phyloP scores from a whole-genome alignment of 2,113 vertebrate species.

The Piprites chloris region DNA sequence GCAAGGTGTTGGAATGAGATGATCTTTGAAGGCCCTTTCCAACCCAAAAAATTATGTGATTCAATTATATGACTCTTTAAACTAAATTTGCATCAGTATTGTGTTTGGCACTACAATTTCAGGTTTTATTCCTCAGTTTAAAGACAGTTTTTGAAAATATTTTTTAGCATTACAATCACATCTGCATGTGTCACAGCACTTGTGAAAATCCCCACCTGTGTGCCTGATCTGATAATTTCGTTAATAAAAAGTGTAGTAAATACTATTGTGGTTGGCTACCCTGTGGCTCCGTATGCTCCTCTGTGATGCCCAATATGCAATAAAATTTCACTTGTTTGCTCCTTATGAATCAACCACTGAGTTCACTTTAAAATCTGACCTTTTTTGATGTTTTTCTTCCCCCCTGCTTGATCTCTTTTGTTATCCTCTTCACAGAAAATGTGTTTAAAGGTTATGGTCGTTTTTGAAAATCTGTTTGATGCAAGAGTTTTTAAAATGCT shows the following conservation, averaged over 20 bases:
- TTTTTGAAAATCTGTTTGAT: background rate
- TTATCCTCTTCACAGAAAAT: background rate
- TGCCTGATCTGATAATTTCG: background rate
- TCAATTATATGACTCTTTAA: background rate
- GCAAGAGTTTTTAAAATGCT: background rate
- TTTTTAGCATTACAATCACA: background rate
- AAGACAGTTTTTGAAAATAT: background rate
- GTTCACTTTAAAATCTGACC: background rate
- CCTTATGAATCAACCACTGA: background rate
- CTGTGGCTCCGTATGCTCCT: background rate
- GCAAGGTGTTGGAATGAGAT: background rate
- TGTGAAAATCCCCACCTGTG: background rate
- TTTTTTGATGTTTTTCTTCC: background rate
- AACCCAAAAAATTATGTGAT: background rate
- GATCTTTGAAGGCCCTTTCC: background rate
- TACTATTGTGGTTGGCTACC: background rate
- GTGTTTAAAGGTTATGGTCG: background rate
- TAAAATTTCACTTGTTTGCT: background rate
- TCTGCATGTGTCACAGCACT: background rate
- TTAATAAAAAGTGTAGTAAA: background rate
- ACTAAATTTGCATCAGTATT: background rate
- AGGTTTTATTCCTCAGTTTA: background rate
- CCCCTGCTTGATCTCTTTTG: background rate
- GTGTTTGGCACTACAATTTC: background rate
- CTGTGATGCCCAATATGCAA: too few relatives aligned